phyloP scores from a whole-genome alignment of 1,140 invertebrate species.

The Formica exsecta region DNA sequence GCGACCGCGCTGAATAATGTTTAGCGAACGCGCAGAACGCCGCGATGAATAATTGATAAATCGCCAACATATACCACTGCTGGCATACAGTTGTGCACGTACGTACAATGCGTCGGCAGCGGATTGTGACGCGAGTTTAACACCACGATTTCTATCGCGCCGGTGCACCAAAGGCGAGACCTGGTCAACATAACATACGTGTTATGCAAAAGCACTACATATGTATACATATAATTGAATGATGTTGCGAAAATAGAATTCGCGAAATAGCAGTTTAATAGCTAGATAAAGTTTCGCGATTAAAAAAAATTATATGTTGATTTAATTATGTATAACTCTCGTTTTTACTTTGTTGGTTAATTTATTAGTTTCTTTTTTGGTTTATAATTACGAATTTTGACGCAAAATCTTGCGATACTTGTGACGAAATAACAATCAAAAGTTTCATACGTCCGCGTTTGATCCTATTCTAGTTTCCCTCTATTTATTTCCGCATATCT shows the following conservation, averaged over 20 bases:
- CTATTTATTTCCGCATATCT: conserved; percentile 16
- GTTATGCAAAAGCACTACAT: neutral
- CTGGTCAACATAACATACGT: conserved; percentile 2
- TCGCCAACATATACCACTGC: neutral
- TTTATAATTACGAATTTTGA: neutral
- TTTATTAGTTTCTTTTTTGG: no score
- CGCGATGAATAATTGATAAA: conserved; percentile 59
- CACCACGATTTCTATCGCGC: conserved; percentile 33
- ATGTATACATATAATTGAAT: neutral
- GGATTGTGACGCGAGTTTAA: conserved; percentile 30
- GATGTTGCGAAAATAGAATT: neutral
- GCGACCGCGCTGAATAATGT: conserved; percentile 45
- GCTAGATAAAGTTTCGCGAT: neutral
- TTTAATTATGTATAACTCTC: neutral
- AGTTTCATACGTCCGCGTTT: neutral
- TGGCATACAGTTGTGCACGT: neutral
- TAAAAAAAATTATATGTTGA: neutral
- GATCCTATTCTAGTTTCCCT: conserved; percentile 3
- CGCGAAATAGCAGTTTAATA: neutral
- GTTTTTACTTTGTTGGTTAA: neutral
- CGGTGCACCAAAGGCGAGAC: conserved; percentile 1
- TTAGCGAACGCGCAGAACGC: conserved; percentile 24
- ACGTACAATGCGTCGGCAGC: conserved; percentile 22
- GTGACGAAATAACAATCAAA: neutral
- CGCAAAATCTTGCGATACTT: neutral